A percentile compares a stretch with the other conserved stretches of the same genome.
These are phyloP conservation scores for Nerophis ophidion DNA, from an alignment of 2,113 vertebrate genomes.

Conservation along the genomic window DNA sequence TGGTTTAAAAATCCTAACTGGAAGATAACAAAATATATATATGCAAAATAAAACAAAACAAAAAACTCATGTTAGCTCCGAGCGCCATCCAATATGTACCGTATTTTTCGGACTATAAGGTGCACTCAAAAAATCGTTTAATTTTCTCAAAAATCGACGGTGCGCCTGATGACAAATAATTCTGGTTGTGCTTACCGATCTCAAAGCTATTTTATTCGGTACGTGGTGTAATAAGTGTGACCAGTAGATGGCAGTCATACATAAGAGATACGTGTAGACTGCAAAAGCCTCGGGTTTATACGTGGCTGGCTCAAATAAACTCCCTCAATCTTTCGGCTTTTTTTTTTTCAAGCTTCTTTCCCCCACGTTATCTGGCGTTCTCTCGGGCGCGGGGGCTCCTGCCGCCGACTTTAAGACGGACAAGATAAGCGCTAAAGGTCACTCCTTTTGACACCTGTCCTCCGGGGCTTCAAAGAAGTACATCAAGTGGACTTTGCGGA, in stretches of 20 bases:
- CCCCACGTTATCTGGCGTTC: not conserved
- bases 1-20: not conserved
- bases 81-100: no score
- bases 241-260: no score
- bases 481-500: not conserved
- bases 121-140: no score
- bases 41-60: not conserved
- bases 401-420: slow-evolving; percentile 3
- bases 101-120: no score
- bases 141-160: no score
- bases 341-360: not conserved
- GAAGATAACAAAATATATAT: not conserved
- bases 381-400: not conserved
- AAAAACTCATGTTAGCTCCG: no score
- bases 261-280: no score
- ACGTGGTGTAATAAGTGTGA: no score
- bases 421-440: slow-evolving; percentile 5
- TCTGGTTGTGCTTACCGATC: no score
- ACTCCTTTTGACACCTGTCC: not conserved
- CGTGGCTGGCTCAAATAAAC: not conserved
- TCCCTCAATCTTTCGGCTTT: not conserved
- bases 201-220: no score
- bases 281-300: not conserved
- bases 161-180: no score
- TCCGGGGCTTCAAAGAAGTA: not conserved